Evolutionary conservation across 2,797 vertebrate genomes (phyloP), one percentile per base, ranked within the genome.

Genomic region (Presbytis comata): DNA sequence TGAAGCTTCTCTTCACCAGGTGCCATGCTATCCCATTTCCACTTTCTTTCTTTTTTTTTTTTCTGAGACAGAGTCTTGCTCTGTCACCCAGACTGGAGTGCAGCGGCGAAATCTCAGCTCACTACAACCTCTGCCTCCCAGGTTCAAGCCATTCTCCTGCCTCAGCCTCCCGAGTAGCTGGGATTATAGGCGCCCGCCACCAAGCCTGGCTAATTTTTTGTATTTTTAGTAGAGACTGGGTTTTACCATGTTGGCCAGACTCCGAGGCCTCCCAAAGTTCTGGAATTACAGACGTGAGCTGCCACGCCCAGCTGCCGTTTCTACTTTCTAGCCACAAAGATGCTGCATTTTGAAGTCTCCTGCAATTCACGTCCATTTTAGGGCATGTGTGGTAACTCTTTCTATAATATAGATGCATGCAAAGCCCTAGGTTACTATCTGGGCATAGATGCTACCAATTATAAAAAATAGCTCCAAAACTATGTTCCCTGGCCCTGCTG

Each of bases 321-420:
- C 85, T 67, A 89, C 79, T 67, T 50, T 72, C 36, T n/a, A 72
- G 87, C 76, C 72, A 59, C 82, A 87, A 8, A 87, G 55, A 12
- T 88, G 21, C 8, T 90, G 82, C 10, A 55, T 59, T 64, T 90
- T 36, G 0, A 8, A 44, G 41, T 85, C 50, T 67, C 44, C 21
- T 79, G 21, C 48, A 79, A 24, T 16, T 88, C 57, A n/a, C 1
- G 14, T 14, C 64, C 46, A n/a, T 28, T 36, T 74, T 82, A 81
- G 59, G 48, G 10, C 46, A 19, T 33, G 53, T 74, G 17, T 84
- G 16, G 0, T n/a, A 48, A 59, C 75, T 85, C 70, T 74, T 50
- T 67, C 59, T 59, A 12, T 39, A 44, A 84, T 59, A n/a, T 2
- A 57, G 33, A 26, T 36, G 53, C 41, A 48, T 17, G 13, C 1